Conservation (phyloP, 30 jellyfish, hydroid and myxozoan species). For the Euphysa ruthae region DNA sequence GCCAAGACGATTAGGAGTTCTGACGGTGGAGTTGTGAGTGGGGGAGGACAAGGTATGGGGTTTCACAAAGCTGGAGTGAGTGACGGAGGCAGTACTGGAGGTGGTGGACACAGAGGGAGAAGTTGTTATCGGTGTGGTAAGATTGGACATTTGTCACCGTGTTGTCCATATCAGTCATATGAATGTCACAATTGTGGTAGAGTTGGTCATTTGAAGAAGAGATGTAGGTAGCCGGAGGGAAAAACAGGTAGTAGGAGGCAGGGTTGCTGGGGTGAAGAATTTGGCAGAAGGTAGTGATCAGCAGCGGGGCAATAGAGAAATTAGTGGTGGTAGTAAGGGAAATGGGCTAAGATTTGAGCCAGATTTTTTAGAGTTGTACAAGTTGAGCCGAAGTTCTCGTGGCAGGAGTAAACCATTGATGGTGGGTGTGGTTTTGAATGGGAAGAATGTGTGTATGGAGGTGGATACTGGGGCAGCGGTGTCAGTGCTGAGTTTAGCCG, state of each 20-base stretch:
- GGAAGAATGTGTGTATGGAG: conserved; percentile 13
- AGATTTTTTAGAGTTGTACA: conserved; percentile 9
- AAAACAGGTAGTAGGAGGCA: neutral
- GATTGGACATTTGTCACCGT: neutral
- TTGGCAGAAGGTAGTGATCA: too few species aligned
- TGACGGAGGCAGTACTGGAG: too few species aligned
- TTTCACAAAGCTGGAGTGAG: neutral
- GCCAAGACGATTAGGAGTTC: neutral
- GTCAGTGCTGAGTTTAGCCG: conserved; percentile 17
- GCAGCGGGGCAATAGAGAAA: too few species aligned
- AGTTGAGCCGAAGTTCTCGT: neutral
- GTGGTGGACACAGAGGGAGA: neutral
- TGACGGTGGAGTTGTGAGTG: neutral
- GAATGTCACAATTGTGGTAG: conserved; percentile 3
- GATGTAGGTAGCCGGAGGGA: neutral
- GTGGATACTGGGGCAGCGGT: conserved; percentile 38
- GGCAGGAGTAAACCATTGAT: neutral
- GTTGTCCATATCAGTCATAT: neutral
- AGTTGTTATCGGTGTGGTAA: conserved; percentile 1
- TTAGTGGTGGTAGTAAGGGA: too few species aligned
- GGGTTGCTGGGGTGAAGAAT: neutral
- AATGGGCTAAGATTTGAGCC: too few species aligned
- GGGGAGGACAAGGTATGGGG: too few species aligned
- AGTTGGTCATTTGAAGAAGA: neutral
- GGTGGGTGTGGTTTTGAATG: neutral